Base-by-base conservation (phyloP, 1,140 invertebrate genomes). In the Phthorimaea operculella region DNA sequence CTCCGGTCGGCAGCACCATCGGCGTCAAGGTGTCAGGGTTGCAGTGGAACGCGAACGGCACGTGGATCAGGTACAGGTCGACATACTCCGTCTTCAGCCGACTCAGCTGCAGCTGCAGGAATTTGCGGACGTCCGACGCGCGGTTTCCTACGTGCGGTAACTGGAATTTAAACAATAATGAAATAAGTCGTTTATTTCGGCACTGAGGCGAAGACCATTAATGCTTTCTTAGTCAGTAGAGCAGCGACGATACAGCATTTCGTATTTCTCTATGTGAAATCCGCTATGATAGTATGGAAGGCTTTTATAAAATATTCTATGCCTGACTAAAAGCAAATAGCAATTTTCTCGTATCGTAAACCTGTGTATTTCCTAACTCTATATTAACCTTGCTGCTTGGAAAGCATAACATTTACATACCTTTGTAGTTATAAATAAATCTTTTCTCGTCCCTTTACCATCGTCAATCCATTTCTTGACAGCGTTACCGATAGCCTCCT, bases 21-120 rank as follows among this genome's bases (percentile, higher is more conserved):
- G 54, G 88, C 74, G 66, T 89, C 68, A 66, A 81, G 59, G 60
- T 86, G 65, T 56, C 78, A 52, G 68, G 73, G 17, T 89, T 64
- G 63, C 89, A 88, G 59, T 85, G 74, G 55, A 92, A 90, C 1
- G 87, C 89, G 73, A 94, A 92, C 0, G 96, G 94, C 21, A 90
- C 89, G 62, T 97, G 95, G 52, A 96, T 88, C 9, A 97, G 82
- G 75, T 95, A 96, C 55, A 97, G 86, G 71, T 97, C 95, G 3
- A 97, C 76, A 70, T 96, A 97, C 54, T 92, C 89, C 52, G 95
- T 69, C 60, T 92, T 88, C n/a, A 96, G 79, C 39, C 88, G 89
- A 50, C 89, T 79, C 21, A 97, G 76, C 0, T 94, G 96, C 52
- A 90, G 79, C 36, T 90, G 90, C 15, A 96, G 74, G 60, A 89